Evolutionary conservation across 2,113 vertebrate genomes (phyloP), one percentile per base, ranked within the genome.

Genomic region (Neodon shergylaensis): DNA sequence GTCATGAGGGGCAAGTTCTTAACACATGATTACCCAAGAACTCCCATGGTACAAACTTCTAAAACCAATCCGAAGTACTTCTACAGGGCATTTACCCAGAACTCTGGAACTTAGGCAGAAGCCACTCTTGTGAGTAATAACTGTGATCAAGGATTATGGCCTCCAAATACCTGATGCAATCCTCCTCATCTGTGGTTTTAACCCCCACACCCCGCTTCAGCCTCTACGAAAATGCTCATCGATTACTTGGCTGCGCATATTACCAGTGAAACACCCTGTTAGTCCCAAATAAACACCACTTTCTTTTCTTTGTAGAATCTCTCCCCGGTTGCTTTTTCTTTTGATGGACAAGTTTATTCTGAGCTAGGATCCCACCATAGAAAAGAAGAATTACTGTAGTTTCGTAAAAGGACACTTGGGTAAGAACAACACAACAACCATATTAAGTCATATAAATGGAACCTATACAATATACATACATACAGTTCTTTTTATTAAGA

Each of bases 401-500:
- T 44, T 31, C 49, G 16, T 52, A 79, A n/a, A 88, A 84, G 58
- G 39, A 88, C 63, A 65, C 84, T 13, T 88, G 72, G 65, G 61
- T 90, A 47, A 82, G 93, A 95, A 58, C 17, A 87, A 24, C 16
- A 63, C 19, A 83, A 31, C 58, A 44, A 70, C 42, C 42, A 92
- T 36, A 90, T 2, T 36, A 92, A 76, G 16, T 90, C 92, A 93
- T 78, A 24, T n/a, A 94, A 87, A 82, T 58, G 6, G 49, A 83
- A 93, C 58, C 49, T 68, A 61, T 1, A n/a, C 2, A 79, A 63
- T 36, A 65, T 33, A 47, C n/a, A 72, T 78, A 17, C 33, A 13
- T 68, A 68, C 31, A 39, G 16, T 52, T 92, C n/a, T 49, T 95
- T 92, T 87, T 47, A 92, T 76, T 81, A 73, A 65, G 79, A 63